Base-by-base conservation (phyloP, 2,888 invertebrate genomes). In the Drosophila birchii region DNA sequence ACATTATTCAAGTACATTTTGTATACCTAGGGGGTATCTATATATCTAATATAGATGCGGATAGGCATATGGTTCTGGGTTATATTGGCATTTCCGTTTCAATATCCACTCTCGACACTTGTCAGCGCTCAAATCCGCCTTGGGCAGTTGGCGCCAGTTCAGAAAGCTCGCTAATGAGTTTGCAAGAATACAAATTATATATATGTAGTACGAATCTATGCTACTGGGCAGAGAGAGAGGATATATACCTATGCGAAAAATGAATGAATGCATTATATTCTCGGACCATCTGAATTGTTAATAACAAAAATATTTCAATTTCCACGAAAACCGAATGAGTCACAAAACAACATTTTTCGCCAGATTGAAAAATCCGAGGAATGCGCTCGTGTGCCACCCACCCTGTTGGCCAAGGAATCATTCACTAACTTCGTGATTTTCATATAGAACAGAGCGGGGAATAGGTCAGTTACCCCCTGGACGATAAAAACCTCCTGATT, bases 51-150 rank as follows among this genome's bases (percentile, higher is more conserved):
- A n/a, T 57, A 53, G 55, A 55, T 2, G 20, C 9, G 34, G 67
- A 2, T 66, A 74, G 75, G 74, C 59, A 73, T 69, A 56, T 75
- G 61, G 61, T 45, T 32, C 51, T 36, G 34, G 47, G 61, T 18
- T 69, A 76, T 75, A 72, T 82, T 78, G 88, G 84, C 75, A 84
- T 86, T 88, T 85, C 84, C 84, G 84, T 69, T 68, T 83, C 78
- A 59, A 38, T 44, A 54, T 54, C 38, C 34, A 16, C 34, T 23
- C 36, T 58, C 62, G 78, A 59, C 78, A 71, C 66, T 81, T 88
- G 83, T 86, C 88, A 86, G 62, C 69, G 54, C 43, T 45, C 56
- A 20, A 20, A n/a, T 45, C 54, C 34, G 34, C 72, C 66, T 58
- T 45, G 34, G 45, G 38, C 54, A 70, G 41, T 76, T 78, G 79